phyloP scores from a whole-genome alignment of 1,140 invertebrate species.

The Drosophila auraria region DNA sequence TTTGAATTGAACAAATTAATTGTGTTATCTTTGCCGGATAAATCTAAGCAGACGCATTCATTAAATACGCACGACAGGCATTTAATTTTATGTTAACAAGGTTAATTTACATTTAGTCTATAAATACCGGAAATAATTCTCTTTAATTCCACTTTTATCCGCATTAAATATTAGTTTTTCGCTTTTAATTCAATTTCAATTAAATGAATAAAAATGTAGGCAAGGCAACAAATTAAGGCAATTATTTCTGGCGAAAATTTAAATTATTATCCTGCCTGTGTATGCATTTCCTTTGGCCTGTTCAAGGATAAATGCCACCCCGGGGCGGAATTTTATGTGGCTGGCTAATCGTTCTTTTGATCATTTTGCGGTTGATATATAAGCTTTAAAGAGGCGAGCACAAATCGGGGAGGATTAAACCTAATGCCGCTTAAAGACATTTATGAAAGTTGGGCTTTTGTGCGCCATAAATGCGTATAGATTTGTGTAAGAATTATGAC shows the following conservation, averaged over 20 bases:
- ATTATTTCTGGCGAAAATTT: constrained; percentile 23
- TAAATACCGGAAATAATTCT: constrained; percentile 20
- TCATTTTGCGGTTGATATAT: constrained; percentile 40
- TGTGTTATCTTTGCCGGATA: not conserved
- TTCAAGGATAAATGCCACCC: constrained; percentile 11
- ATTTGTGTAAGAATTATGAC: not conserved
- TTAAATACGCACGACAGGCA: constrained; percentile 21
- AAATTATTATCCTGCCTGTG: constrained; percentile 14
- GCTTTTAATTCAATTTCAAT: constrained; percentile 15
- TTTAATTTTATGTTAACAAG: constrained; percentile 23
- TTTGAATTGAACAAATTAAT: constrained; percentile 11
- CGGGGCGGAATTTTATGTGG: constrained; percentile 11
- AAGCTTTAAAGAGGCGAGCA: not conserved
- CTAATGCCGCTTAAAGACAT: constrained; percentile 14
- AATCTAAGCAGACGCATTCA: constrained; percentile 19
- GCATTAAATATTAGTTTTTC: not conserved
- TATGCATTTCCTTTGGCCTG: constrained; percentile 29
- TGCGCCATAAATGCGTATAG: constrained; percentile 10
- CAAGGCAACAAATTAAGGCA: constrained; percentile 35
- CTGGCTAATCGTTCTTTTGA: constrained; percentile 42
- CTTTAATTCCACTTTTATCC: constrained; percentile 17
- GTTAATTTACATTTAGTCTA: constrained; percentile 8
- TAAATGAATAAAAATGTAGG: constrained; percentile 15
- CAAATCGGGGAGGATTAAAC: constrained; percentile 12
- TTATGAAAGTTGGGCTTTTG: constrained; percentile 16